Conservation (phyloP, 92 coral and sea anemone genomes). For the Paramuricea clavata region DNA sequence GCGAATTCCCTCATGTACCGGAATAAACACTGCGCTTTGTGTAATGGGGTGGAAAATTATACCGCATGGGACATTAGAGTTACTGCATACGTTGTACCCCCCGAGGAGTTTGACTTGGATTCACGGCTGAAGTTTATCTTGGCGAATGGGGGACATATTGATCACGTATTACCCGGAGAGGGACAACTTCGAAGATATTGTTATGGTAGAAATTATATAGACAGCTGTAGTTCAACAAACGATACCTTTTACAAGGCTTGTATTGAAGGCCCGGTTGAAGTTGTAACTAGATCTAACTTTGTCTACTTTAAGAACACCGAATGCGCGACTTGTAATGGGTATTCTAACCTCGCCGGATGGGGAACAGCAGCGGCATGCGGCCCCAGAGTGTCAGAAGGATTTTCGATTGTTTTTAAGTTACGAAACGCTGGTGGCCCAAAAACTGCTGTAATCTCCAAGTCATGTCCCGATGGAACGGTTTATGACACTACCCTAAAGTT, state of each 20-base stretch:
- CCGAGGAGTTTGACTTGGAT: neutral
- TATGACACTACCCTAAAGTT: too few relatives aligned
- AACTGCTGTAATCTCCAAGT: neutral
- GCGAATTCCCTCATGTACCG: neutral
- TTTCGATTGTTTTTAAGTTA: neutral
- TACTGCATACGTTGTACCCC: neutral
- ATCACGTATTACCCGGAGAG: neutral
- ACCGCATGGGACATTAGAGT: neutral
- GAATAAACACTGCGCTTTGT: too few relatives aligned
- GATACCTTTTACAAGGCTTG: neutral
- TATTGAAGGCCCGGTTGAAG: neutral
- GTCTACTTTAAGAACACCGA: conserved; percentile 30
- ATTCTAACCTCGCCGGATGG: neutral
- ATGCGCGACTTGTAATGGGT: conserved; percentile 10
- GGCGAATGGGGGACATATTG: neutral
- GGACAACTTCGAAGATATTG: neutral
- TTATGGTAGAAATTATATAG: neutral
- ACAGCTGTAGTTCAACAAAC: neutral
- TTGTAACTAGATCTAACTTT: neutral
- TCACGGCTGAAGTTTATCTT: neutral
- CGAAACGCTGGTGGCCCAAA: neutral
- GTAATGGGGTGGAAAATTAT: neutral
- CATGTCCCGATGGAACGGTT: neutral
- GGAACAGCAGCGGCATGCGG: neutral
- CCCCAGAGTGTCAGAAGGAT: neutral